These are phyloP conservation scores for Megaleporinus macrocephalus DNA, from an alignment of 2,113 vertebrate species.

Conservation along the genomic window DNA sequence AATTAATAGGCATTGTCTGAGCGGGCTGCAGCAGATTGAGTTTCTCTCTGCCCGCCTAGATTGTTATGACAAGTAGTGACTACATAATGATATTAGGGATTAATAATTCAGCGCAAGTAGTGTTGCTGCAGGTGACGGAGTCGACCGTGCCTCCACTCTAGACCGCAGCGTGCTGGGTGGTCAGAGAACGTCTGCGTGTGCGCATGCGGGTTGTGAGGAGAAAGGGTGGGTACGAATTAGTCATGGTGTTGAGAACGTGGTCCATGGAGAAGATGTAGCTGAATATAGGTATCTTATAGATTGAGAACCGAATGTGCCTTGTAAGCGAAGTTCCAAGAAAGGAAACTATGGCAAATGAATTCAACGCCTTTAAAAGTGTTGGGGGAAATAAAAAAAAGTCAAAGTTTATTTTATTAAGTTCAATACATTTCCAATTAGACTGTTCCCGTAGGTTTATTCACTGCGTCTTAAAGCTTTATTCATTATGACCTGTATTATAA, in stretches of 20 bases:
- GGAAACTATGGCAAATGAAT: no score
- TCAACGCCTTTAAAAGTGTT: no score
- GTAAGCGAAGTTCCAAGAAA: background rate
- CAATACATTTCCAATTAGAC: no score
- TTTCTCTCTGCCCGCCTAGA: constrained; percentile 84
- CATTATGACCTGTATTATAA: no score
- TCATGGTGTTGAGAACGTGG: background rate
- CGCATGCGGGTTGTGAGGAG: background rate
- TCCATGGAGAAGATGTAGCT: background rate
- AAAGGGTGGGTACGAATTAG: background rate
- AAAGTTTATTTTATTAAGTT: no score
- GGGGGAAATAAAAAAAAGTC: no score
- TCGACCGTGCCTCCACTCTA: constrained; percentile 28
- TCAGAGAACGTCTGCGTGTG: constrained; percentile 20
- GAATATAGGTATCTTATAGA: background rate
- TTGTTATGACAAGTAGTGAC: constrained; percentile 93
- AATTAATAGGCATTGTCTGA: constrained; percentile 92
- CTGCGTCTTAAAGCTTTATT: no score
- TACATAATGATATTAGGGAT: constrained; percentile 96
- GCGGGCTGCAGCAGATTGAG: constrained; percentile 84
- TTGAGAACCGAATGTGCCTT: background rate
- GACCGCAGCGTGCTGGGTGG: constrained; percentile 45
- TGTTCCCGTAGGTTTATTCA: no score
- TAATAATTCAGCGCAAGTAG: constrained; percentile 84
- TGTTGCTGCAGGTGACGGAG: constrained; percentile 76